Percentiles rank a stretch among this genome's conserved stretches.
phyloP scores from a whole-genome alignment of 2,797 vertebrate species.

The Enteromius fasciolatus region DNA sequence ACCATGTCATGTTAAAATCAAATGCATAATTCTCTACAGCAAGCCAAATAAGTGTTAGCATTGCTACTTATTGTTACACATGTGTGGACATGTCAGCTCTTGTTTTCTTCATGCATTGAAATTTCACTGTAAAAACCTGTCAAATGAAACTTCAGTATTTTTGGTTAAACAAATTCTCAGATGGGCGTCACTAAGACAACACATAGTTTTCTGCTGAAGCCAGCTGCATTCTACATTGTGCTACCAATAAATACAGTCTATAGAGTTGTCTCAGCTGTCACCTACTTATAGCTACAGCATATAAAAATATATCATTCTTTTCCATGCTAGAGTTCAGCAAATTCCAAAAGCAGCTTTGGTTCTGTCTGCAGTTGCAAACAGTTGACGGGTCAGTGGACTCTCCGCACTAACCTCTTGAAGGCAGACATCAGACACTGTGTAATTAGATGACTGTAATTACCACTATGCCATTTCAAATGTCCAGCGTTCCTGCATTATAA shows the following conservation, averaged over 20 bases:
- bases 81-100: slow-evolving; percentile 29
- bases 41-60: slow-evolving; percentile 41
- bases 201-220: slow-evolving; percentile 26
- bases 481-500: slow-evolving; percentile 64
- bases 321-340: slow-evolving; percentile 48
- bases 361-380: slow-evolving; percentile 55
- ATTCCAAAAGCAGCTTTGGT: slow-evolving; percentile 58
- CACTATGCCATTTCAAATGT: slow-evolving; percentile 69
- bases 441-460: slow-evolving; percentile 70
- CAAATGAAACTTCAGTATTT: slow-evolving; percentile 40
- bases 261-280: slow-evolving; percentile 20
- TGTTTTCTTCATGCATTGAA: slow-evolving; percentile 35
- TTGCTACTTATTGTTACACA: slow-evolving; percentile 24
- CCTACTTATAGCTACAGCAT: slow-evolving; percentile 46
- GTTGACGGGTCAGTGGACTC: slow-evolving; percentile 66
- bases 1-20: slow-evolving; percentile 48
- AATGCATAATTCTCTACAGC: slow-evolving; percentile 23
- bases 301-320: slow-evolving; percentile 54
- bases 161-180: slow-evolving; percentile 42
- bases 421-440: slow-evolving; percentile 63
- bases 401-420: slow-evolving; percentile 60
- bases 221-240: neutral
- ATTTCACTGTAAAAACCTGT: slow-evolving; percentile 41
- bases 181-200: slow-evolving; percentile 15
- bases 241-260: neutral